phyloP scores from a whole-genome alignment of 2,113 vertebrate species.

The Antidorcas marsupialis region DNA sequence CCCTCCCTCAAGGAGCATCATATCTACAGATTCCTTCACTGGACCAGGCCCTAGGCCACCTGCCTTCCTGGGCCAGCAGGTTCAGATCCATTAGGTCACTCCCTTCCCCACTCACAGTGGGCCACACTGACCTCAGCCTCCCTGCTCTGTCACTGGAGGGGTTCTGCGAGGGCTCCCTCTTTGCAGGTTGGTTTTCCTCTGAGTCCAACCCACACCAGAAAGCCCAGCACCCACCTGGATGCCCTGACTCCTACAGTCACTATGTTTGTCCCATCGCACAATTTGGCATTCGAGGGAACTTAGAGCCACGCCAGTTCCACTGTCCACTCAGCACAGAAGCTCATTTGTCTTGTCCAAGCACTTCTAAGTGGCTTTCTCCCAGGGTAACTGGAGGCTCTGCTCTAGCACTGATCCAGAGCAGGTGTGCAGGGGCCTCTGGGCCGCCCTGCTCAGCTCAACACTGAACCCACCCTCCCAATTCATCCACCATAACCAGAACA shows the following conservation, averaged over 20 bases:
- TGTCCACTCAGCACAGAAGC: fast-evolving
- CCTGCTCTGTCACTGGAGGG: not conserved
- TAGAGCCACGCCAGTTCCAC: not conserved
- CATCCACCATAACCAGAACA: fast-evolving
- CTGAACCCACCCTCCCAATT: not conserved
- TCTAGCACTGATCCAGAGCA: not conserved
- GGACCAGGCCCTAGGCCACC: not conserved
- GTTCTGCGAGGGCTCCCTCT: not conserved
- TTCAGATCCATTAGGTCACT: not conserved
- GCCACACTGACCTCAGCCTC: not conserved
- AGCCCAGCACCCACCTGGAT: not conserved
- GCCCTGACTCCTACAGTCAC: not conserved
- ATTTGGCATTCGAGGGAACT: not conserved
- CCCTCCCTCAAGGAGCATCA: not conserved
- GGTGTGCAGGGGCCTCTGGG: too few relatives aligned
- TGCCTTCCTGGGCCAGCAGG: not conserved
- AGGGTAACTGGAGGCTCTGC: not conserved
- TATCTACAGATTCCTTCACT: not conserved
- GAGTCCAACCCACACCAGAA: not conserved
- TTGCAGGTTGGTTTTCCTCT: not conserved
- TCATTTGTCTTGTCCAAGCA: not conserved
- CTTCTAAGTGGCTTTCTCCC: not conserved
- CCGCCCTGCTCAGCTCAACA: not conserved
- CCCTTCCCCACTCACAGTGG: not conserved
- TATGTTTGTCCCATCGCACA: not conserved